These are phyloP conservation scores for Trypoxylon attenuatum DNA, from an alignment of 2,888 invertebrate species.

Conservation along the genomic window DNA sequence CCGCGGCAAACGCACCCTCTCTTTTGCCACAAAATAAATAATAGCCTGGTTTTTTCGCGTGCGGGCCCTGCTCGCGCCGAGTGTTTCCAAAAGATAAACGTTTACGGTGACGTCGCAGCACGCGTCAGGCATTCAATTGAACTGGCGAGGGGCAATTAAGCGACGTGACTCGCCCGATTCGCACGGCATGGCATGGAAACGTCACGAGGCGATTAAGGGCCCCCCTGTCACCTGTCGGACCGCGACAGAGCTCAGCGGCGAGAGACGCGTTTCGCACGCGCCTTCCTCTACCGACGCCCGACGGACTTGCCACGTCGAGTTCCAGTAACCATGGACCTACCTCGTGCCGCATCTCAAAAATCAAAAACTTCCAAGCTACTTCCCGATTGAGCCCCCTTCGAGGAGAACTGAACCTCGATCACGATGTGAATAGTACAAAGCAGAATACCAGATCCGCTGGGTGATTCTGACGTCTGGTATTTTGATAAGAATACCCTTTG, in stretches of 20 bases:
- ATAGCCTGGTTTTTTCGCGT: constrained; percentile 19
- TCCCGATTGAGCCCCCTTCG: no score
- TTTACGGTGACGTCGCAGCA: constrained; percentile 27
- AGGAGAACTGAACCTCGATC: no score
- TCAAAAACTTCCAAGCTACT: no score
- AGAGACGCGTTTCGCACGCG: constrained; percentile 44
- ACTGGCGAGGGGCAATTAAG: constrained; percentile 68
- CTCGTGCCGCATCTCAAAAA: no score
- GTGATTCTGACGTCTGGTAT: background rate
- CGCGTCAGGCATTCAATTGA: constrained; percentile 40
- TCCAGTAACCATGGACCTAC: no score
- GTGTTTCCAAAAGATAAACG: constrained; percentile 55
- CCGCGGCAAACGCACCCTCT: no score
- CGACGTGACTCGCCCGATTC: constrained; percentile 68
- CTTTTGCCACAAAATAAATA: constrained; percentile 27
- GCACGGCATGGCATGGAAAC: constrained; percentile 59
- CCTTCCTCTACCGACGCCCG: constrained; percentile 20
- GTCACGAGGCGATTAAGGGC: constrained; percentile 61
- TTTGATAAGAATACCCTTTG: background rate
- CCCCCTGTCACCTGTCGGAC: constrained; percentile 57
- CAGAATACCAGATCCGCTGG: no score
- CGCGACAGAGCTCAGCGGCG: constrained; percentile 51
- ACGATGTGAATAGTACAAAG: no score
- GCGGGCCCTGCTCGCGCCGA: constrained; percentile 13
- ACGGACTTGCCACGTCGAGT: constrained; percentile 8